Conservation (phyloP, 2,113 vertebrate species). For the Cercopithecus mona region DNA sequence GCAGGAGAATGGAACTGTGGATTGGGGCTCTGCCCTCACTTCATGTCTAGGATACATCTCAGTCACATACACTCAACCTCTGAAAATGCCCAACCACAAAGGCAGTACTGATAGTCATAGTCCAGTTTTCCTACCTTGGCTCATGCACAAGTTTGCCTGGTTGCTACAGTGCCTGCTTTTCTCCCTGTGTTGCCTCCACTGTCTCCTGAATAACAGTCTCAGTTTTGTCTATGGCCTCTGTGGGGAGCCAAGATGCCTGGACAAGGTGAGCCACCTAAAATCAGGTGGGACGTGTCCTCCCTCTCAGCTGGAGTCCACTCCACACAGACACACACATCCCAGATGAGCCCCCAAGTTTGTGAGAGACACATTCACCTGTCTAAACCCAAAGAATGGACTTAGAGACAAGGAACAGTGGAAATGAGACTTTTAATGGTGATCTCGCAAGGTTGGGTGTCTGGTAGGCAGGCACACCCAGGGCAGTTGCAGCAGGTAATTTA, state of each 20-base stretch:
- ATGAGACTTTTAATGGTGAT: not conserved
- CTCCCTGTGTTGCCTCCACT: not conserved
- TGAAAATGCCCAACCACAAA: not conserved
- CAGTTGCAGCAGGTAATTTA: not conserved
- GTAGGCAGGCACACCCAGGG: not conserved
- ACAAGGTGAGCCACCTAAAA: not conserved
- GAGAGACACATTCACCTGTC: not conserved
- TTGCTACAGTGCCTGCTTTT: not conserved
- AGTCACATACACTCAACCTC: not conserved
- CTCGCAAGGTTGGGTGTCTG: not conserved
- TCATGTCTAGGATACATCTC: not conserved
- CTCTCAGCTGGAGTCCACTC: not conserved
- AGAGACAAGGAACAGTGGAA: not conserved
- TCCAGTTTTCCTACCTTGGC: not conserved
- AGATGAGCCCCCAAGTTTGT: not conserved
- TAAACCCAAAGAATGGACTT: not conserved
- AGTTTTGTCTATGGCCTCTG: not conserved
- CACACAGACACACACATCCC: not conserved
- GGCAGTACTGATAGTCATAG: not conserved
- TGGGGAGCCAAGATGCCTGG: not conserved
- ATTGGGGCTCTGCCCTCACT: not conserved
- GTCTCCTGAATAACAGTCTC: not conserved
- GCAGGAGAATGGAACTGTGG: not conserved
- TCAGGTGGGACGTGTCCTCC: not conserved
- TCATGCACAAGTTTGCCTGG: not conserved